These are phyloP conservation scores for Palythoa caribaeorum DNA, from an alignment of 92 coral and sea anemone genomes.

Conservation along the genomic window DNA sequence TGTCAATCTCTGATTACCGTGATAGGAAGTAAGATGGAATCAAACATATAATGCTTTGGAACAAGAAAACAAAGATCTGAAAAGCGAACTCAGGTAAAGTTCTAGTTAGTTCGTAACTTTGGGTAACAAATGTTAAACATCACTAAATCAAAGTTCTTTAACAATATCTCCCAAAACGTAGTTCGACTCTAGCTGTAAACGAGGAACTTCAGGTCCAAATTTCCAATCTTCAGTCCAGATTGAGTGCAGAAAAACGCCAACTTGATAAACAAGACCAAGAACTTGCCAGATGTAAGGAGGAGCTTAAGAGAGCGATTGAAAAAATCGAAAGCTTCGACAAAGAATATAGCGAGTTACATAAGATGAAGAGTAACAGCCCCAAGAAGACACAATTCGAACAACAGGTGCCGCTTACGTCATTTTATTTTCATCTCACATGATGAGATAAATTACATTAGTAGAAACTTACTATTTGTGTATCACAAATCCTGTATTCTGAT, in stretches of 20 bases:
- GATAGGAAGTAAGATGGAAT: conserved; percentile 43
- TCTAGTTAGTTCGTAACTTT: not conserved
- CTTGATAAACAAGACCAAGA: conserved; percentile 43
- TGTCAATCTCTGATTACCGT: not conserved
- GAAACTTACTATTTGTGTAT: too few relatives aligned
- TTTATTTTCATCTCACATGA: not conserved
- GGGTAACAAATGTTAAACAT: not conserved
- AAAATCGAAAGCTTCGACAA: not conserved
- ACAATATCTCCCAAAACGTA: not conserved
- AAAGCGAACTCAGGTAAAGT: conserved; percentile 70
- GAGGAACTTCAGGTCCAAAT: conserved; percentile 44
- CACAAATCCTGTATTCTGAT: too few relatives aligned
- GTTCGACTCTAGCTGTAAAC: conserved; percentile 31
- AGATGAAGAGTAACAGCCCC: not conserved
- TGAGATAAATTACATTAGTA: too few relatives aligned
- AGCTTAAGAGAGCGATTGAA: conserved; percentile 11
- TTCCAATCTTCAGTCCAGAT: conserved; percentile 30
- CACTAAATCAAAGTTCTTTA: not conserved
- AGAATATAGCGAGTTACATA: not conserved
- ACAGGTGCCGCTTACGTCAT: not conserved
- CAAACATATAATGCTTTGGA: conserved; percentile 48
- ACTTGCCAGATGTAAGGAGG: conserved; percentile 16
- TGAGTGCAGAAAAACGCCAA: conserved; percentile 18
- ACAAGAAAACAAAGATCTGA: conserved; percentile 69
- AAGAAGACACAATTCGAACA: conserved; percentile 26